Evolutionary conservation across 2,888 invertebrate genomes (phyloP), one percentile per base, ranked within the genome.

Genomic region (Petrophora chlorosata): DNA sequence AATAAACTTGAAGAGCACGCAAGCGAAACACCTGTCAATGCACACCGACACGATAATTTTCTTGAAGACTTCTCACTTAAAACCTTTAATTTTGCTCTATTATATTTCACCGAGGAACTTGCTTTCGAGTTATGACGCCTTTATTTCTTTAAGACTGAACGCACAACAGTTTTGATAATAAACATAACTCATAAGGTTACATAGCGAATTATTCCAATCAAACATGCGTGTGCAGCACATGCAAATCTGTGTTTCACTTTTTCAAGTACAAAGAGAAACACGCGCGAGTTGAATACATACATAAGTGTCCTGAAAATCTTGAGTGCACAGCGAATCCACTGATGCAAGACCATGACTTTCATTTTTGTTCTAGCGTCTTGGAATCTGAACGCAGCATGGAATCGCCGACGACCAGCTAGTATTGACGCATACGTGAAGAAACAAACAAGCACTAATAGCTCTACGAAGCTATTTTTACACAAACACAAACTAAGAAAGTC

Each of bases 331-430:
- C 57, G 63, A 65, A 45, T 34, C 49, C 61, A 62, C 66, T 63
- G 63, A 61, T 71, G 73, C 72, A 63, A 47, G 39, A 40, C 63
- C 57, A 67, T 62, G 67, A 74, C 72, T 74, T 70, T 76, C 85
- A 80, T 83, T 77, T 73, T 73, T 76, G 51, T 44, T 88, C 60
- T 87, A 48, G 89, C 89, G 85, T 82, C 80, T 71, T 74, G 86
- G 88, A 88, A 88, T 87, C 87, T 79, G 76, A 70, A 73, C 67
- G 65, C 66, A 64, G 77, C 76, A 79, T 84, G 66, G 3, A 25
- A 40, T 17, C 32, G 82, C 67, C 73, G 65, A 70, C 62, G 63
- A 70, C 53, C 86, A 85, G 87, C 87, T 88, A 86, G 86, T 86
- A 82, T 70, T 73, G 79, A 85, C 82, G 85, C 86, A 62, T 53